Percentiles rank a stretch among this genome's conserved stretches.
phyloP scores from a whole-genome alignment of 2,888 invertebrate genomes.

The Ditula angustiorana region DNA sequence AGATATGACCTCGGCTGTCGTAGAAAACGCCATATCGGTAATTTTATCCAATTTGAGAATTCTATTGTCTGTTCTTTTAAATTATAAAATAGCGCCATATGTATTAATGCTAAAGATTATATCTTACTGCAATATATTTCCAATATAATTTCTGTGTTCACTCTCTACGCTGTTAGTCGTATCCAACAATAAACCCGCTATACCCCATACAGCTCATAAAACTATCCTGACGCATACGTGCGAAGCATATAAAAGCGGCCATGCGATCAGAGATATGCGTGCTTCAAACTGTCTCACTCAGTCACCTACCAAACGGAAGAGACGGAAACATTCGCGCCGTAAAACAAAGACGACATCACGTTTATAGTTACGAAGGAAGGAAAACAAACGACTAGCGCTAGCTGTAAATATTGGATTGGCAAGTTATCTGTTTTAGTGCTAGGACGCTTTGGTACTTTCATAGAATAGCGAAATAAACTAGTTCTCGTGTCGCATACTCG shows the following conservation, averaged over 20 bases:
- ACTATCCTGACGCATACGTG: constrained; percentile 5
- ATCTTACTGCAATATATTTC: no score
- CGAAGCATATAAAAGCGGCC: background rate
- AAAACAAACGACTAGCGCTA: constrained; percentile 7
- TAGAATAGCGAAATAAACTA: background rate
- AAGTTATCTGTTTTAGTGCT: constrained; percentile 1
- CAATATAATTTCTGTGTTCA: background rate
- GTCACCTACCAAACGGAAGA: background rate
- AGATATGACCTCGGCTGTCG: no score
- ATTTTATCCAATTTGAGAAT: no score
- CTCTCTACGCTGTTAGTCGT: background rate
- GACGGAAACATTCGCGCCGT: background rate
- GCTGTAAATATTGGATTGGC: constrained; percentile 3
- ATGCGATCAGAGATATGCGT: background rate
- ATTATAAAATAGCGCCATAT: no score
- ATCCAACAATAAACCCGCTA: background rate
- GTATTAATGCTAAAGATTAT: no score
- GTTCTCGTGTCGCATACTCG: background rate
- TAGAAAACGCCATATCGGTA: no score
- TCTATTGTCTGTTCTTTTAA: no score
- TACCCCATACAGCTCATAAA: constrained; percentile 1
- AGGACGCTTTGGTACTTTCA: background rate
- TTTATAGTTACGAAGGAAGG: constrained; percentile 9
- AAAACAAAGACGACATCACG: background rate
- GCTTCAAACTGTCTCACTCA: background rate